phyloP scores from a whole-genome alignment of 2,113 vertebrate genomes.

The Nesospiza acunhae region DNA sequence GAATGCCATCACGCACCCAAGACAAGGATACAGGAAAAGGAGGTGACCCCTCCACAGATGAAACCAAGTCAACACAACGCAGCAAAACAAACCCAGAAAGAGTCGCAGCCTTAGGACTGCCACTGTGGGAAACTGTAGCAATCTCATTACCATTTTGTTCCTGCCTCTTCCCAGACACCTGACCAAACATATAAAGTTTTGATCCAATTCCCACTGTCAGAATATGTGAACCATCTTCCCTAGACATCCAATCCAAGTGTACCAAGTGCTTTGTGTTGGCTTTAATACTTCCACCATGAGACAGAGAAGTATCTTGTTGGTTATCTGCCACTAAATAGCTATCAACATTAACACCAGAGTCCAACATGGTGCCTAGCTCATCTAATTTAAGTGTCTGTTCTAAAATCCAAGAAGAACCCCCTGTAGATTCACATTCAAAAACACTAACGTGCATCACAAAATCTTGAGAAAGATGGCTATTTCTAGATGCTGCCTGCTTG shows the following conservation, averaged over 20 bases:
- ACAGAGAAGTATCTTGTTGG: constrained; percentile 64
- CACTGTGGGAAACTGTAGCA: constrained; percentile 56
- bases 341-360: constrained; percentile 67
- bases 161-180: constrained; percentile 84
- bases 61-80: constrained; percentile 88
- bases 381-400: constrained; percentile 92
- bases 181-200: constrained; percentile 94
- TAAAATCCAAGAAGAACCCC: constrained; percentile 92
- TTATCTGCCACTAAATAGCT: constrained; percentile 66
- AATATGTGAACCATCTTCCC: constrained; percentile 96
- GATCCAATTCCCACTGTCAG: constrained; percentile 93
- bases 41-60: constrained; percentile 91
- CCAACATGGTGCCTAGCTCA: constrained; percentile 70
- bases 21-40: constrained; percentile 94
- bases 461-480: constrained; percentile 67
- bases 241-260: constrained; percentile 97
- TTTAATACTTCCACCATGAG: constrained; percentile 61
- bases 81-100: constrained; percentile 86
- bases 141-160: constrained; percentile 84
- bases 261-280: constrained; percentile 79
- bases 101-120: constrained; percentile 68
- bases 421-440: constrained; percentile 97
- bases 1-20: constrained; percentile 96
- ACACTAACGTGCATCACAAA: constrained; percentile 85
- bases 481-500: constrained; percentile 68